Base-by-base conservation (phyloP, 2,888 invertebrate species). In the Papilio gigon region DNA sequence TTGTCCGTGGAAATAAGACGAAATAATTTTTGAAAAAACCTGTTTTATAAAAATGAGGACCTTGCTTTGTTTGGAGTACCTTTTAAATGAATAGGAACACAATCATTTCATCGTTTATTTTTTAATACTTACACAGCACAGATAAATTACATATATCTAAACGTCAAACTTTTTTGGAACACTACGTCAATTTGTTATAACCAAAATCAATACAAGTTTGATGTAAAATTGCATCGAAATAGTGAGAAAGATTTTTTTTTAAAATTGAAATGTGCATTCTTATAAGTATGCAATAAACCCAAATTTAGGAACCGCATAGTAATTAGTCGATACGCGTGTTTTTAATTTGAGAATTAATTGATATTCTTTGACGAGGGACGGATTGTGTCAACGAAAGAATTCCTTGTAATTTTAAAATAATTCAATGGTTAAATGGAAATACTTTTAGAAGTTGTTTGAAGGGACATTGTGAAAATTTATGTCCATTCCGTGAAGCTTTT, bases 391-490 rank as follows among this genome's bases (percentile, higher is more conserved):
- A 27, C 30, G 53, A 56, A 9, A 1, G 11, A 56, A 30, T 27
- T 53, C 27, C 50, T 53, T n/a, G 27, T 27, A 6, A n/a, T 27
- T 50, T 47, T 6, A 25, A 53, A 53, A 53, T 53, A 8, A 27
- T n/a, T 53, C 50, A 50, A 27, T 27, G 50, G 27, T 5, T 53
- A 25, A 53, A 53, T 53, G 50, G n/a, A 53, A 53, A 53, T 53
- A 53, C 50, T 53, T 53, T 53, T n/a, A 27, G 50, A 27, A 53
- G 27, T 27, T 53, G n/a, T 27, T 6, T 27, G 6, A 53, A 27
- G n/a, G 8, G 50, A n/a, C 27, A n/a, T 8, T 27, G 27, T 53
- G 27, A 25, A 12, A 47, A 50, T 50, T 50, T 50, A 50, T 50
- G 2, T 14, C 27, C 27, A 50, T 50, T 50, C 14, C 14, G 25